A percentile compares a stretch with the other conserved stretches of the same genome.
phyloP scores from a whole-genome alignment of 2,113 vertebrate species.

The Labeo rohita region DNA sequence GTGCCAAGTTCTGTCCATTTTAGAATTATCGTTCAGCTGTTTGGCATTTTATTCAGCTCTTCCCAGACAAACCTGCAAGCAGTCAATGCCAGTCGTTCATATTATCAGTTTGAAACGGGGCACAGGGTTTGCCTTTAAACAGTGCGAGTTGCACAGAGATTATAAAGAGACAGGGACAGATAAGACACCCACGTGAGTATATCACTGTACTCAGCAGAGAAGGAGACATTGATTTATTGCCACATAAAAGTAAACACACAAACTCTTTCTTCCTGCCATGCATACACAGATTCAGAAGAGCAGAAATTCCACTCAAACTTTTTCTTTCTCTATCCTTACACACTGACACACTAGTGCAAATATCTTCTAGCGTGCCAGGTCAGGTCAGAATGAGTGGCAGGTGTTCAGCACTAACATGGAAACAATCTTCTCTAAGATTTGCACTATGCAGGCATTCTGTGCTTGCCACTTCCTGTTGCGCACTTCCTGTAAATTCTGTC shows the following conservation, averaged over 20 bases:
- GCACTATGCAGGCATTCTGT: slow-evolving; percentile 46
- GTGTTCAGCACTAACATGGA: slow-evolving; percentile 13
- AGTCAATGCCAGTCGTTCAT: neutral
- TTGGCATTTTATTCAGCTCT: neutral
- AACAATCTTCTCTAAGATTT: slow-evolving; percentile 45
- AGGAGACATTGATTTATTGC: slow-evolving; percentile 41
- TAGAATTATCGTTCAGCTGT: slow-evolving; percentile 9
- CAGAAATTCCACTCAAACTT: neutral
- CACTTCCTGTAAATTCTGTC: slow-evolving; percentile 51
- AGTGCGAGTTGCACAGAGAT: neutral
- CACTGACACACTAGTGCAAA: neutral
- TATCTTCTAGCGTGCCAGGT: neutral
- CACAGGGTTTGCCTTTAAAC: neutral
- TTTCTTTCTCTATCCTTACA: neutral
- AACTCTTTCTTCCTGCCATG: neutral
- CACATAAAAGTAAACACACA: slow-evolving; percentile 29
- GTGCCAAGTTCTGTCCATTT: slow-evolving; percentile 7
- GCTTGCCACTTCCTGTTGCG: slow-evolving; percentile 59
- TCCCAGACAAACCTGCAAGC: neutral
- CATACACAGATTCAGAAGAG: neutral
- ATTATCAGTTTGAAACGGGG: neutral
- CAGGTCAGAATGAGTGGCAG: neutral
- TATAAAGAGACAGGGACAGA: slow-evolving; percentile 33
- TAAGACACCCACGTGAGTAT: slow-evolving; percentile 9
- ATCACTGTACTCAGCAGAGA: neutral